Evolutionary conservation across 1,140 invertebrate genomes (phyloP).

Genomic region (Neodiprion lecontei): DNA sequence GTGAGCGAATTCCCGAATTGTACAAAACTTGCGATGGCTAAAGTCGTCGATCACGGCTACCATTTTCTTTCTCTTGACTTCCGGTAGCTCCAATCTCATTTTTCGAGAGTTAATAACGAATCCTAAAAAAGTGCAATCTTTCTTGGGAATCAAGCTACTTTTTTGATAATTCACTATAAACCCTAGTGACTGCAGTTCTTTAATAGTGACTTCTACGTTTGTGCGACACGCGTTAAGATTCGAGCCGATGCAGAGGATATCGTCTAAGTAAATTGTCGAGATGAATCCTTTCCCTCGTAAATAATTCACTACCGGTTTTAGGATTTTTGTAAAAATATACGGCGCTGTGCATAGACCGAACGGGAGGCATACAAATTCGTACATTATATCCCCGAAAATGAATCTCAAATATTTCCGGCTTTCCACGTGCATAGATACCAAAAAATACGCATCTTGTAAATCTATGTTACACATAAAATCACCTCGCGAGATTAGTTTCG

Average conservation of each 20-base stretch:
- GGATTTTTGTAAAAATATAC: conserved; percentile 37
- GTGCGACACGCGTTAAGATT: conserved; percentile 31
- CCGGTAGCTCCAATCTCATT: conserved; percentile 29
- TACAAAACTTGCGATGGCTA: conserved; percentile 15
- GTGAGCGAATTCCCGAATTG: conserved; percentile 34
- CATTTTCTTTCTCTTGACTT: conserved; percentile 26
- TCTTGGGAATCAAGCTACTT: conserved; percentile 28
- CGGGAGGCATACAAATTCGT: conserved; percentile 35
- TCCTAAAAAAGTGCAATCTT: conserved; percentile 33
- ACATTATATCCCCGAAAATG: conserved; percentile 24
- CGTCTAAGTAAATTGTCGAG: conserved; percentile 22
- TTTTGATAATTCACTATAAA: conserved; percentile 38
- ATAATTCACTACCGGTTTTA: conserved; percentile 34
- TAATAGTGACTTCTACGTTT: conserved; percentile 19
- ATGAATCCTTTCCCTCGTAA: conserved; percentile 19
- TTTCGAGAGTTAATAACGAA: conserved; percentile 30
- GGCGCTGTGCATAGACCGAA: conserved; percentile 33
- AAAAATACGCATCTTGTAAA: conserved; percentile 23
- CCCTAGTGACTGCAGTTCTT: conserved; percentile 25
- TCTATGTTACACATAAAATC: conserved; percentile 18
- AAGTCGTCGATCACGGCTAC: conserved; percentile 19
- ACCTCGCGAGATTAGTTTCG: conserved; percentile 11
- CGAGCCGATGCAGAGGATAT: conserved; percentile 19
- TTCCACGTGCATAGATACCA: conserved; percentile 13
- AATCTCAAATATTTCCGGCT: conserved; percentile 23